These are phyloP conservation scores for Dipodomys stephensi DNA, from an alignment of 2,113 vertebrate species.

Conservation along the genomic window DNA sequence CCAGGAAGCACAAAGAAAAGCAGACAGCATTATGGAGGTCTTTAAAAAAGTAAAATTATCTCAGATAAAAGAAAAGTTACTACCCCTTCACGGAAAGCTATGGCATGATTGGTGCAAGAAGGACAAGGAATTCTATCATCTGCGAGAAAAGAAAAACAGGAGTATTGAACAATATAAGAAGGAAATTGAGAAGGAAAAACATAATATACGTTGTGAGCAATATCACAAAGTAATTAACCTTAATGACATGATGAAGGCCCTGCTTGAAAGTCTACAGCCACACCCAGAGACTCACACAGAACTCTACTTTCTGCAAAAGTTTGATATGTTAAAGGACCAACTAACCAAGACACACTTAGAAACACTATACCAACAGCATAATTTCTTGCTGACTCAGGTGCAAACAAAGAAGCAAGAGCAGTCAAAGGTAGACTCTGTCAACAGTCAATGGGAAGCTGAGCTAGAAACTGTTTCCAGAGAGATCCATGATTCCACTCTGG, in stretches of 20 bases:
- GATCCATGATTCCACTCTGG: conserved; percentile 80
- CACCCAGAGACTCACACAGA: conserved; percentile 73
- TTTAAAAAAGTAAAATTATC: conserved; percentile 74
- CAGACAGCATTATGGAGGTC: conserved; percentile 52
- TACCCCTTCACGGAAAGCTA: conserved; percentile 83
- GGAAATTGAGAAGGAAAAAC: conserved; percentile 81
- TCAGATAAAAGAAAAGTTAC: conserved; percentile 82
- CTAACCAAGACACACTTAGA: conserved; percentile 70
- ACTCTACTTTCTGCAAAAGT: conserved; percentile 86
- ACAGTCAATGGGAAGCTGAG: not conserved
- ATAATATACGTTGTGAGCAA: conserved; percentile 67
- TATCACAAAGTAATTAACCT: not conserved
- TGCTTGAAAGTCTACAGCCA: not conserved
- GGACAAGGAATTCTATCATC: conserved; percentile 83
- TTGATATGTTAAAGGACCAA: conserved; percentile 82
- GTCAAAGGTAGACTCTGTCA: not conserved
- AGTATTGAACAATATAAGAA: conserved; percentile 80
- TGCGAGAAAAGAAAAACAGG: conserved; percentile 82
- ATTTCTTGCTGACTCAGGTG: conserved; percentile 79
- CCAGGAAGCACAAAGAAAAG: conserved; percentile 74
- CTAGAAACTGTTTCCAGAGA: conserved; percentile 80
- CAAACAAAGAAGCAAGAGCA: conserved; percentile 68
- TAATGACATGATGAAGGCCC: not conserved
- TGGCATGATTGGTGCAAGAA: conserved; percentile 84
- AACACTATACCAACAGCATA: conserved; percentile 71